Conservation (phyloP, 2,888 invertebrate genomes). For the Agrotis segetum region DNA sequence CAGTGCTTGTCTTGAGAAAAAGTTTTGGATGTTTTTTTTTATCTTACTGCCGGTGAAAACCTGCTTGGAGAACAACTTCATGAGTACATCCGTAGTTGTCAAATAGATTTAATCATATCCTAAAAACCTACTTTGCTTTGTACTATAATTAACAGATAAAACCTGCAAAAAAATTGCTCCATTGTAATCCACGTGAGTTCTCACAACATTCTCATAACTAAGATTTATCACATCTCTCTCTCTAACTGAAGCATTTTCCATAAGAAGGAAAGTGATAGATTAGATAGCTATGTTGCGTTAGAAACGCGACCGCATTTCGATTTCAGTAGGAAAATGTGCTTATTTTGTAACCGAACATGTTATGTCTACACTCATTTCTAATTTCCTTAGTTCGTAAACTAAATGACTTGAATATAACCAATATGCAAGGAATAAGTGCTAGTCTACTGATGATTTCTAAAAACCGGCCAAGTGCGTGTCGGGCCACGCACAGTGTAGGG, state of each 20-base stretch:
- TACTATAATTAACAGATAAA: constrained; percentile 69
- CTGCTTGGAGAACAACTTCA: constrained; percentile 15
- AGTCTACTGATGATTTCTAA: no score
- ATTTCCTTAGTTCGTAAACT: constrained; percentile 16
- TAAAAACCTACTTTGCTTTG: constrained; percentile 71
- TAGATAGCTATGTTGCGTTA: constrained; percentile 38
- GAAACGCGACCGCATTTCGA: constrained; percentile 68
- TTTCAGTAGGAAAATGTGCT: constrained; percentile 66
- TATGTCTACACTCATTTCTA: constrained; percentile 26
- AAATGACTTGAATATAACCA: no score
- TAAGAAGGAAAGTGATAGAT: constrained; percentile 71
- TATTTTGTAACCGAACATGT: constrained; percentile 48
- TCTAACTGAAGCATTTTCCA: constrained; percentile 60
- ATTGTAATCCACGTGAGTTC: constrained; percentile 74
- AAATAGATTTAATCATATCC: constrained; percentile 59
- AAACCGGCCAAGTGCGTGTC: no score
- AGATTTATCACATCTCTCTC: constrained; percentile 69
- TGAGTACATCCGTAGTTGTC: constrained; percentile 12
- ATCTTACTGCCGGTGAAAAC: not conserved
- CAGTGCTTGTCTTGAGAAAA: not conserved
- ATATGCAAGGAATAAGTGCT: no score
- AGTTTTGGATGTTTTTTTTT: constrained; percentile 4
- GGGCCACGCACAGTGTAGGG: no score
- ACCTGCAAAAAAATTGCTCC: constrained; percentile 67
- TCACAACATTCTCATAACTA: constrained; percentile 72